These are phyloP conservation scores for Atherinomorus stipes DNA, from an alignment of 2,113 vertebrate genomes.

Conservation along the genomic window DNA sequence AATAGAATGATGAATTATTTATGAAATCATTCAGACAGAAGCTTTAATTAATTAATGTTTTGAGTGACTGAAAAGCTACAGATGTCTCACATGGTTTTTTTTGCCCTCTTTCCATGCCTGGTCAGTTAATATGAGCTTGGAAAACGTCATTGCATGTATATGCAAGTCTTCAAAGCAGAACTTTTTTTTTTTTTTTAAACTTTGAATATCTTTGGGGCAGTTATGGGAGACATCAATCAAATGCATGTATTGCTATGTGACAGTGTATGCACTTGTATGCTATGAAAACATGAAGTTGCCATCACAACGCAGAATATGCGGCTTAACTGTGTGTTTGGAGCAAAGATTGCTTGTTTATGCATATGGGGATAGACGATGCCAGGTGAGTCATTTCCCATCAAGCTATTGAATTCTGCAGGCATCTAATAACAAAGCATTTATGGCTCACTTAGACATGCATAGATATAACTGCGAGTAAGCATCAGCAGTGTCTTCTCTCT, in stretches of 20 bases:
- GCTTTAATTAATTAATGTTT: no score
- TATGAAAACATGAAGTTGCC: slow-evolving; percentile 36
- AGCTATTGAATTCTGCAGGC: slow-evolving; percentile 76
- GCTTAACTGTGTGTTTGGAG: slow-evolving; percentile 1
- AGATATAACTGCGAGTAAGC: slow-evolving; percentile 72
- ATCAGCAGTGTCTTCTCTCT: slow-evolving; percentile 61
- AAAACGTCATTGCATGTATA: no score
- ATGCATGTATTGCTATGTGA: background rate
- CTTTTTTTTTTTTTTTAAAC: no score
- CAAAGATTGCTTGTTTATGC: slow-evolving; percentile 69
- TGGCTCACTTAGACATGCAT: slow-evolving; percentile 79
- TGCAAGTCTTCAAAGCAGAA: no score
- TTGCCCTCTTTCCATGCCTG: no score
- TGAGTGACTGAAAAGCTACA: no score
- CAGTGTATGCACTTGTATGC: slow-evolving; percentile 17
- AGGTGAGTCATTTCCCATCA: slow-evolving; percentile 77
- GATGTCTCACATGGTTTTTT: no score
- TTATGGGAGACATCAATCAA: background rate
- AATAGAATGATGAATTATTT: slow-evolving; percentile 6
- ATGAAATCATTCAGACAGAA: background rate
- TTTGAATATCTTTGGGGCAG: background rate
- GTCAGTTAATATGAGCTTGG: no score
- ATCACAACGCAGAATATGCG: slow-evolving; percentile 33
- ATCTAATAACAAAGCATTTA: slow-evolving; percentile 82
- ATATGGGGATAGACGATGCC: slow-evolving; percentile 57